These are phyloP conservation scores for Lithophane semibrunnea DNA, from an alignment of 2,888 invertebrate species.

Conservation along the genomic window DNA sequence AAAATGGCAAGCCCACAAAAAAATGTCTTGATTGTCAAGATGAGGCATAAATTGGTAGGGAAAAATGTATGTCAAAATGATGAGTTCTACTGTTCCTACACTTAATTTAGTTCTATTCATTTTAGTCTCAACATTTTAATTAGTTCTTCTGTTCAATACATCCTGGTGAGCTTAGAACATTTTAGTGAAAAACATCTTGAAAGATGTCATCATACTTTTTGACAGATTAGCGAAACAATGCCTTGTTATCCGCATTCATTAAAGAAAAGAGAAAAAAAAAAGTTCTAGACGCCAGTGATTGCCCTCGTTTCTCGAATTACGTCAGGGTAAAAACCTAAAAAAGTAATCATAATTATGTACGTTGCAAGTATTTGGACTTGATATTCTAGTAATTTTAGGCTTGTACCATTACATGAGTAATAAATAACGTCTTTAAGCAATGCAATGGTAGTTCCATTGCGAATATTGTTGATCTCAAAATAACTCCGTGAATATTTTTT, in stretches of 20 bases:
- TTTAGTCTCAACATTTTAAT: background rate
- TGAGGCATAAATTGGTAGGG: background rate
- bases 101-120: background rate
- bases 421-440: background rate
- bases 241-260: background rate
- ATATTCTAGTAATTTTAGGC: background rate
- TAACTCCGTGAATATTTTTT: background rate
- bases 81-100: background rate
- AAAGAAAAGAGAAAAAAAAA: background rate
- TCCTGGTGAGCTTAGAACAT: background rate
- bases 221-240: background rate
- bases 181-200: background rate
- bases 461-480: conserved; percentile 2
- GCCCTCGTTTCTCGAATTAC: background rate
- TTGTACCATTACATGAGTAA: background rate
- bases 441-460: background rate
- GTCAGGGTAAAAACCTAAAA: background rate
- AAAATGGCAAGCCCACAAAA: background rate
- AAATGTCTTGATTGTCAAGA: background rate
- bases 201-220: background rate
- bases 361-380: background rate
- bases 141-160: background rate
- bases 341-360: background rate
- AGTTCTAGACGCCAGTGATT: background rate
- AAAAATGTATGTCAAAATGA: background rate